Percentiles rank a stretch among this genome's conserved stretches.
Evolutionary conservation across 2,113 vertebrate species (phyloP).

Genomic region (Platichthys flesus): DNA sequence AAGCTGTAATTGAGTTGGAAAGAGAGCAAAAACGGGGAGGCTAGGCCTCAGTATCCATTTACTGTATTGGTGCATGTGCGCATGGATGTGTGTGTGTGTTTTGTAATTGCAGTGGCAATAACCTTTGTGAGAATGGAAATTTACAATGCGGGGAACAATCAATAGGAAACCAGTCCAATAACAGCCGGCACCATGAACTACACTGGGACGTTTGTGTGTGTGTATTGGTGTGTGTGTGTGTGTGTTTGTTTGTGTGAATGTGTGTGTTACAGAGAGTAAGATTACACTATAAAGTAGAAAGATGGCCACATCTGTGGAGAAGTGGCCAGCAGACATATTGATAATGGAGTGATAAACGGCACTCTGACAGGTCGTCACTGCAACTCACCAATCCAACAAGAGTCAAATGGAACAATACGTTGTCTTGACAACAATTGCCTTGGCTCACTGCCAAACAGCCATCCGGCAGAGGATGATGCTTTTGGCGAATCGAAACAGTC

Average conservation of each 20-base stretch:
- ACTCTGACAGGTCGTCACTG: conserved; percentile 24
- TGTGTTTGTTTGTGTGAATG: background rate
- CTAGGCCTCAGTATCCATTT: conserved; percentile 7
- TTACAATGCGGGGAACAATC: conserved; percentile 61
- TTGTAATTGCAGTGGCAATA: conserved; percentile 38
- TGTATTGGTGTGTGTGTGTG: background rate
- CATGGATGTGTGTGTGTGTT: conserved; percentile 17
- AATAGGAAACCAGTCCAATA: conserved; percentile 69
- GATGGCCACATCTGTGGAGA: background rate
- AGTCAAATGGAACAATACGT: conserved; percentile 56
- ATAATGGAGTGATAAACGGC: conserved; percentile 26
- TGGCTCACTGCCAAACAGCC: conserved; percentile 37
- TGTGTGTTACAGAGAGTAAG: background rate
- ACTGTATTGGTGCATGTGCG: conserved; percentile 3
- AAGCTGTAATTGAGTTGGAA: conserved; percentile 64
- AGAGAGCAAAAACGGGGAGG: conserved; percentile 39
- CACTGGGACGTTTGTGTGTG: conserved; percentile 7
- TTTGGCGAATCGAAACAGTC: conserved; percentile 41
- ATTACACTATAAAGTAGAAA: background rate
- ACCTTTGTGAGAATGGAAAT: conserved; percentile 72
- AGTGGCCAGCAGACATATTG: background rate
- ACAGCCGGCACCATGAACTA: conserved; percentile 29
- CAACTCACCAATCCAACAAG: conserved; percentile 39
- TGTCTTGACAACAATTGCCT: conserved; percentile 56
- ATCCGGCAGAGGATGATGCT: conserved; percentile 19